These are phyloP conservation scores for Cataglyphis rosenhaueri DNA, from an alignment of 2,888 invertebrate genomes.

Conservation along the genomic window DNA sequence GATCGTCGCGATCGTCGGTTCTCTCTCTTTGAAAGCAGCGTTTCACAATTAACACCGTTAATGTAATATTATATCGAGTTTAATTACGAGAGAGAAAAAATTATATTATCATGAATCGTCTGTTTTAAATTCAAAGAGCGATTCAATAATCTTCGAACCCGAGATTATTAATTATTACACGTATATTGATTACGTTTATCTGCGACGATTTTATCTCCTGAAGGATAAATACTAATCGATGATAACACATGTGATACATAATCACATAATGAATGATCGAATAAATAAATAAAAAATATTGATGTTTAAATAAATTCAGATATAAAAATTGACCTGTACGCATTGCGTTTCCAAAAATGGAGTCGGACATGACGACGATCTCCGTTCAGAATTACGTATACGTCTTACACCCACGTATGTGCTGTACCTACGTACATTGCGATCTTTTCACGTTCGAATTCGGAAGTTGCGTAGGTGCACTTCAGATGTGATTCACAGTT, in stretches of 20 bases:
- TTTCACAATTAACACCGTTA: neutral
- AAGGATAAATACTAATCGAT: neutral
- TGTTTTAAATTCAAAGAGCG: neutral
- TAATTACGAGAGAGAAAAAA: neutral
- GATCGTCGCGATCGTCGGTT: neutral
- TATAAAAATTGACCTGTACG: neutral
- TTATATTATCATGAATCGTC: neutral
- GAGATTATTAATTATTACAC: neutral
- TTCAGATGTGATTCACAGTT: slow-evolving; percentile 63
- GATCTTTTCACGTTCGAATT: slow-evolving; percentile 68
- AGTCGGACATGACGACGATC: slow-evolving; percentile 54
- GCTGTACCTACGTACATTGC: slow-evolving; percentile 58
- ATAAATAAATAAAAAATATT: neutral
- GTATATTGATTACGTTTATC: neutral
- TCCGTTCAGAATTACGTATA: slow-evolving; percentile 58
- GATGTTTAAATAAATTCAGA: neutral
- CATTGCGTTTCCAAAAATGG: slow-evolving; percentile 71
- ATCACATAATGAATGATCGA: neutral
- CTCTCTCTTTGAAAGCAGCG: neutral
- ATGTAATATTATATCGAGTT: neutral
- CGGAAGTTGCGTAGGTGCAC: slow-evolving; percentile 73
- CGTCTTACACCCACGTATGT: slow-evolving; percentile 62
- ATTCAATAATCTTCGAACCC: neutral
- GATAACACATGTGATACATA: neutral
- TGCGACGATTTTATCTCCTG: neutral